These are phyloP conservation scores for Lamprologus callipterus DNA, from an alignment of 2,113 vertebrate species.

Conservation along the genomic window DNA sequence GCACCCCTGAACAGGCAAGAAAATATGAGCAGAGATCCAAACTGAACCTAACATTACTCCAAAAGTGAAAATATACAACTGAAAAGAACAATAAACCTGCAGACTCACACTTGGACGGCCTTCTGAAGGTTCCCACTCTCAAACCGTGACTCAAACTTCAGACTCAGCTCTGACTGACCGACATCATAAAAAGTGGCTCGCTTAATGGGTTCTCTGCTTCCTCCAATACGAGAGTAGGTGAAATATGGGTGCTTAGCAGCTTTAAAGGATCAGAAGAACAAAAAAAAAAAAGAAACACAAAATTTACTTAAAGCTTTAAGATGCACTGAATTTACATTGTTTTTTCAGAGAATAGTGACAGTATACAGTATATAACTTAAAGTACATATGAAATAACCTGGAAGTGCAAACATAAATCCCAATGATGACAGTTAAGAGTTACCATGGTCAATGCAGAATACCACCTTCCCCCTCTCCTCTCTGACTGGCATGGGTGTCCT, in stretches of 20 bases:
- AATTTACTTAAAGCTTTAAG: no score
- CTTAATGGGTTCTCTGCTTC: slow-evolving; percentile 63
- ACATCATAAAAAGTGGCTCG: not conserved
- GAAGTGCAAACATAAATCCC: not conserved
- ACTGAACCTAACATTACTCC: not conserved
- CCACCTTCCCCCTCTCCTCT: slow-evolving; percentile 70
- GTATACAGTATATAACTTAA: not conserved
- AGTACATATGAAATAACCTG: not conserved
- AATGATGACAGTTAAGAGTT: slow-evolving; percentile 1
- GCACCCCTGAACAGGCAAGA: slow-evolving; percentile 63
- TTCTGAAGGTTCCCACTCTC: slow-evolving; percentile 92
- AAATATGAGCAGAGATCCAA: not conserved
- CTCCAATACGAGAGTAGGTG: slow-evolving; percentile 73
- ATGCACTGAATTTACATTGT: not conserved
- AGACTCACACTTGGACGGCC: slow-evolving; percentile 81
- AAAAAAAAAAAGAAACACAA: no score
- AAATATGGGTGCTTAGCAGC: slow-evolving; percentile 68
- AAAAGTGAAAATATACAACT: not conserved
- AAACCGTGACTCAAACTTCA: slow-evolving; percentile 90
- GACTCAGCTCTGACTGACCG: slow-evolving; percentile 54
- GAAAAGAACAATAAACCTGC: not conserved
- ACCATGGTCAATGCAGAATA: slow-evolving; percentile 79
- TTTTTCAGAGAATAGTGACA: not conserved
- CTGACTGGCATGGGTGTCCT: slow-evolving; percentile 1
- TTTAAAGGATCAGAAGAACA: not conserved